Conservation (phyloP, 1,140 invertebrate species). For the Drosophila lini region DNA sequence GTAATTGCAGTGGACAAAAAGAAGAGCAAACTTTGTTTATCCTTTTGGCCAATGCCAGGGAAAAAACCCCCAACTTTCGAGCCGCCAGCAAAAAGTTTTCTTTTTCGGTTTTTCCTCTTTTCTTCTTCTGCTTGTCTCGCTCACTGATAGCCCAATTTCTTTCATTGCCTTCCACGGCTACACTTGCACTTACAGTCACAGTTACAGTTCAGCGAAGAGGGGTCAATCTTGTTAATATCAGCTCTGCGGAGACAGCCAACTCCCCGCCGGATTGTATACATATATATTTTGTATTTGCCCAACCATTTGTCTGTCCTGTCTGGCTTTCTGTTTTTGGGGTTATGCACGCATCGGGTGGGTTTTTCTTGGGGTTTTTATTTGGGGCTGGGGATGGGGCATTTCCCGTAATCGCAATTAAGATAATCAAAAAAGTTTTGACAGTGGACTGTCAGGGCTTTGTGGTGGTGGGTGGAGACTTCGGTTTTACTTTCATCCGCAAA, state of each 20-base stretch:
- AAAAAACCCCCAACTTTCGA: not conserved
- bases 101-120: constrained; percentile 6
- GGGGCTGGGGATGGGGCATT: not conserved
- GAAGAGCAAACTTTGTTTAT: constrained; percentile 53
- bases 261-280: constrained; percentile 50
- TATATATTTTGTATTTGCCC: constrained; percentile 58
- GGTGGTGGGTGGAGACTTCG: constrained; percentile 18
- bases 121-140: not conserved
- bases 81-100: constrained; percentile 17
- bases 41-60: not conserved
- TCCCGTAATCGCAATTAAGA: constrained; percentile 81
- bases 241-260: constrained; percentile 20
- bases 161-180: constrained; percentile 60
- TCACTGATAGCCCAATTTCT: constrained; percentile 73
- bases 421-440: constrained; percentile 83
- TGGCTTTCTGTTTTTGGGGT: constrained; percentile 48
- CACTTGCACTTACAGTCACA: constrained; percentile 9
- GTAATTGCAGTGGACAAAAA: constrained; percentile 68
- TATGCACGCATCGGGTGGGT: constrained; percentile 47
- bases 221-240: constrained; percentile 82
- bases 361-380: constrained; percentile 10
- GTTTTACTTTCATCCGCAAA: constrained; percentile 67
- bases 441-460: constrained; percentile 59
- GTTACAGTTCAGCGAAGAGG: constrained; percentile 24
- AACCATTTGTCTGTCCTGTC: constrained; percentile 42